phyloP scores from a whole-genome alignment of 2,888 invertebrate genomes.

The Erebia aethiops region DNA sequence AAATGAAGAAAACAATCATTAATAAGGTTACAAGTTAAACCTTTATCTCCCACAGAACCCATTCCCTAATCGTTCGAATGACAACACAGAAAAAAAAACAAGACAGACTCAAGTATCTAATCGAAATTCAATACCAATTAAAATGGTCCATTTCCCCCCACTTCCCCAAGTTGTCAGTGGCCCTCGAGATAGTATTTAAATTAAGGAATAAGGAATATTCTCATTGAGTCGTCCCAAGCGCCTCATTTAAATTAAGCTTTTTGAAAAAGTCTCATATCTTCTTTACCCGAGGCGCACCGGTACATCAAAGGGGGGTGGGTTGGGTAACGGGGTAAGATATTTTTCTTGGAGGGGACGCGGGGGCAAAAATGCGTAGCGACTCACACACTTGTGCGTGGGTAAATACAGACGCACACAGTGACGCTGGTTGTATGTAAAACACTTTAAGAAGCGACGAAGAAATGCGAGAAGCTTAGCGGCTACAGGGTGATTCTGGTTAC shows the following conservation, averaged over 20 bases:
- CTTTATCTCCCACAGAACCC: conserved; percentile 28
- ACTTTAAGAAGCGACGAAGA: conserved; percentile 83
- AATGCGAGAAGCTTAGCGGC: conserved; percentile 79
- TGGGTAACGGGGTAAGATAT: conserved; percentile 65
- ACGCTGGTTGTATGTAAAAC: conserved; percentile 77
- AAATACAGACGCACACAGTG: conserved; percentile 77
- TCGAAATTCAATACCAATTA: conserved; percentile 83
- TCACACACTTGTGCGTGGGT: conserved; percentile 79
- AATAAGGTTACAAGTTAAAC: conserved; percentile 17
- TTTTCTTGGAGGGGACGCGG: conserved; percentile 55
- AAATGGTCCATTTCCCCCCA: conserved; percentile 60
- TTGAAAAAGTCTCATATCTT: conserved; percentile 83
- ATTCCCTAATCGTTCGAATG: conserved; percentile 46
- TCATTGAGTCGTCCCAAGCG: conserved; percentile 75
- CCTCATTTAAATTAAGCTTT: conserved; percentile 83
- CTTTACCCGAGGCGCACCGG: conserved; percentile 77
- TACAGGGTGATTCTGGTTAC: conserved; percentile 61
- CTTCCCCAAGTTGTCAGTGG: conserved; percentile 54
- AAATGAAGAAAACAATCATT: neutral
- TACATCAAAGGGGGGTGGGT: conserved; percentile 73
- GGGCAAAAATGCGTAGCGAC: conserved; percentile 81
- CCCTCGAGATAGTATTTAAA: conserved; percentile 78
- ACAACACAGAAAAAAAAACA: conserved; percentile 44
- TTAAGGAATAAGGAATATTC: conserved; percentile 80
- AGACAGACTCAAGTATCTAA: conserved; percentile 60